Percentiles rank a stretch among this genome's conserved stretches.
These are phyloP conservation scores for Odontomachus brunneus DNA, from an alignment of 1,140 invertebrate genomes.

Conservation along the genomic window DNA sequence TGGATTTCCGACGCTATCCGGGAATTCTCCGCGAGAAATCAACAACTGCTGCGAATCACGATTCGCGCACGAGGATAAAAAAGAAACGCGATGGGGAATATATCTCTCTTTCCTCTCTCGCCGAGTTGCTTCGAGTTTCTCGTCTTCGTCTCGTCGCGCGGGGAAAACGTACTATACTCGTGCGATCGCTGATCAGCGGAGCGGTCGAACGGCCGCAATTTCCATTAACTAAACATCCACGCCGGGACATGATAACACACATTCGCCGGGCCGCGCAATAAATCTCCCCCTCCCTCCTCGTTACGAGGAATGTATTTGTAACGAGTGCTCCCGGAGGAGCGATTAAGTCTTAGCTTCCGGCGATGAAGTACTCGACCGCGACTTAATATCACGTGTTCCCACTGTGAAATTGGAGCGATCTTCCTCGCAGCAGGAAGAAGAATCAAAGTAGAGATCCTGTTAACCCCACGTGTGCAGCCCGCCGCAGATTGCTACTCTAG, in stretches of 20 bases:
- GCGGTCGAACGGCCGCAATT: conserved; percentile 14
- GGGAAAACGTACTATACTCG: background rate
- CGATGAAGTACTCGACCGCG: conserved; percentile 37
- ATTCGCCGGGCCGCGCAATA: conserved; percentile 30
- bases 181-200: background rate
- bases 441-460: conserved; percentile 60
- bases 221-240: conserved; percentile 43
- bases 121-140: too few species aligned
- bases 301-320: conserved; percentile 56
- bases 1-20: background rate
- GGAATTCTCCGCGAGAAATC: too few species aligned
- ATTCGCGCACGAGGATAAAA: too few species aligned
- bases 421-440: conserved; percentile 50
- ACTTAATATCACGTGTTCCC: conserved; percentile 68
- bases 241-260: conserved; percentile 45
- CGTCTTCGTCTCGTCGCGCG: background rate
- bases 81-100: too few species aligned
- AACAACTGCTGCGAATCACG: too few species aligned
- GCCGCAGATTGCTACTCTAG: conserved; percentile 60
- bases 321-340: conserved; percentile 46
- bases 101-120: too few species aligned
- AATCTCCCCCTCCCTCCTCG: conserved; percentile 49
- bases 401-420: conserved; percentile 65
- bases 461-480: conserved; percentile 53
- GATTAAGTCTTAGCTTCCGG: conserved; percentile 52